A percentile compares a stretch with the other conserved stretches of the same genome.
These are phyloP conservation scores for Sterrhoptilus dennistouni DNA, from an alignment of 2,113 vertebrate species.

Conservation along the genomic window DNA sequence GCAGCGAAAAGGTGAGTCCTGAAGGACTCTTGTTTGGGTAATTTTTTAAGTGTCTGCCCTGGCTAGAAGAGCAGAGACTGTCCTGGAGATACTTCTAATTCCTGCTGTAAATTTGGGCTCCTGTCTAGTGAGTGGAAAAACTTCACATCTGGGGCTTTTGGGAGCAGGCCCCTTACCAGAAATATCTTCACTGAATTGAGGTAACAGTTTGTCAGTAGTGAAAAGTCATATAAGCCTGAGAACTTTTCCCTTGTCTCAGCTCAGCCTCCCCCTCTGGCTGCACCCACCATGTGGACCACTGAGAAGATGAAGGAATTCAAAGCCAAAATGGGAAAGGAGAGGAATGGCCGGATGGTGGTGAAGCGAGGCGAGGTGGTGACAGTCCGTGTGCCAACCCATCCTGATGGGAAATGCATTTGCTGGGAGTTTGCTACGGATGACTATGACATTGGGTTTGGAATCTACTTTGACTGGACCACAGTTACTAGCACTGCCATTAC, in stretches of 20 bases:
- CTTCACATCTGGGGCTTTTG: neutral
- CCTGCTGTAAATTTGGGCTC: neutral
- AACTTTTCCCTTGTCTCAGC: slow-evolving; percentile 68
- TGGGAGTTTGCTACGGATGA: slow-evolving; percentile 98
- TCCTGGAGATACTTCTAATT: neutral
- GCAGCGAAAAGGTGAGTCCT: slow-evolving; percentile 75
- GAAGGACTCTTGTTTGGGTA: neutral
- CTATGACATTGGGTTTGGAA: slow-evolving; percentile 96
- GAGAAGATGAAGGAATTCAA: slow-evolving; percentile 91
- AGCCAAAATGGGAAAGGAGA: slow-evolving; percentile 85
- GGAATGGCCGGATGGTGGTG: slow-evolving; percentile 89
- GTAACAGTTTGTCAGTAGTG: neutral
- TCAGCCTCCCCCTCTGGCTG: slow-evolving; percentile 83
- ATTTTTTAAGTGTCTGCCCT: neutral
- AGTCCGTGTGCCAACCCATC: slow-evolving; percentile 91
- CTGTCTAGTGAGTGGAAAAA: neutral
- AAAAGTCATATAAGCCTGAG: neutral
- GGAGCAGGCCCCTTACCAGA: neutral
- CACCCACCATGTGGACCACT: slow-evolving; percentile 89
- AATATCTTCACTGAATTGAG: neutral
- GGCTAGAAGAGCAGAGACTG: neutral
- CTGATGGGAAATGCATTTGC: slow-evolving; percentile 90
- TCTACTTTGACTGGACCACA: slow-evolving; percentile 96
- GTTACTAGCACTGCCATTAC: slow-evolving; percentile 92
- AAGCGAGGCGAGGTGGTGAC: slow-evolving; percentile 95